phyloP scores from a whole-genome alignment of 2,797 vertebrate genomes.

The Furcifer pardalis region DNA sequence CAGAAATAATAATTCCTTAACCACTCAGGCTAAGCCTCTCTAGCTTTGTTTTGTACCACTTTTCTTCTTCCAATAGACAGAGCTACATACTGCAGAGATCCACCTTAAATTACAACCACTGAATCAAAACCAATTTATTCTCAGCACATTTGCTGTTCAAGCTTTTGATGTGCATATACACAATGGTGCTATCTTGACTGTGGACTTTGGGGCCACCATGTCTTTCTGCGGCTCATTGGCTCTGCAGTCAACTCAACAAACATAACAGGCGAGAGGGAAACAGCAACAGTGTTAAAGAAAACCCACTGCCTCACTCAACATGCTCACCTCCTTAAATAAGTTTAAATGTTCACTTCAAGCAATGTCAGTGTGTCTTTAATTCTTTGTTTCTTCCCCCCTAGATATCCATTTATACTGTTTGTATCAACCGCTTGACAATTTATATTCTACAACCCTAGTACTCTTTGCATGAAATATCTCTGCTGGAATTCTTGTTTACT shows the following conservation, averaged over 20 bases:
- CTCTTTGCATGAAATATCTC: constrained; percentile 65
- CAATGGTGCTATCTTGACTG: not conserved
- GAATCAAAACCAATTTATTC: not conserved
- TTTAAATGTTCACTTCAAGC: constrained; percentile 44
- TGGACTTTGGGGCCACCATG: not conserved
- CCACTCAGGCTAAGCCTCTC: not conserved
- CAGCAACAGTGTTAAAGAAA: constrained; percentile 47
- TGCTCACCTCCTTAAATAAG: constrained; percentile 41
- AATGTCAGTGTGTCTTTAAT: constrained; percentile 56
- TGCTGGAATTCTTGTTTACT: constrained; percentile 70
- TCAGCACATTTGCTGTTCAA: not conserved
- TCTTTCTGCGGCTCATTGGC: not conserved
- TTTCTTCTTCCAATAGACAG: not conserved
- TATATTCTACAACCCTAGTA: constrained; percentile 58
- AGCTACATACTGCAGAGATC: not conserved
- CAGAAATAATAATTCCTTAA: not conserved
- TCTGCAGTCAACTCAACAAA: not conserved
- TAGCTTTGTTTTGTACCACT: not conserved
- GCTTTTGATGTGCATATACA: not conserved
- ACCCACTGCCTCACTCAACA: constrained; percentile 47
- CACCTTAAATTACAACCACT: not conserved
- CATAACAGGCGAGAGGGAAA: constrained; percentile 7
- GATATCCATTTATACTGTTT: constrained; percentile 54
- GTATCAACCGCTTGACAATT: constrained; percentile 55
- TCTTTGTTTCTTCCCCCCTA: constrained; percentile 40